Conservation (phyloP, 2,888 invertebrate species). For the Dicyrtomina minuta region DNA sequence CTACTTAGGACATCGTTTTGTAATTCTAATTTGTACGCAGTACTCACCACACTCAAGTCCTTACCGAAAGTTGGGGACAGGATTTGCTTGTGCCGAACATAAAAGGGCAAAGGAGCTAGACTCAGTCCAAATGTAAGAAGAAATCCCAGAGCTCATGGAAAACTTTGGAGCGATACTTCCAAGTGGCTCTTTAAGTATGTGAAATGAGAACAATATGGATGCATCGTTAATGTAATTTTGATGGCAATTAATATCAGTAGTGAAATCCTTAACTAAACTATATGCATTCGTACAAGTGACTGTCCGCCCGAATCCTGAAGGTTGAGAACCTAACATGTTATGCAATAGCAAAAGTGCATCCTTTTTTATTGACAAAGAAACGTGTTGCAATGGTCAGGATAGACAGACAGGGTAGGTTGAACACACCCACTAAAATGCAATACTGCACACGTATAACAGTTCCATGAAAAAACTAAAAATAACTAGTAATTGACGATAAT, state of each 20-base stretch:
- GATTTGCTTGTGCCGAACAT: conserved; percentile 30
- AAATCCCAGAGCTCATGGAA: conserved; percentile 55
- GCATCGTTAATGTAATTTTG: neutral
- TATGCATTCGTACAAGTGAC: neutral
- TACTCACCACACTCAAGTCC: no score
- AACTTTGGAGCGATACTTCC: conserved; percentile 73
- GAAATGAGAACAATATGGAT: no score
- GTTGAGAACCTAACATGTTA: conserved; percentile 5
- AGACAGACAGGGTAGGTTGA: no score
- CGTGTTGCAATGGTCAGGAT: neutral
- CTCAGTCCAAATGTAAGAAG: conserved; percentile 26
- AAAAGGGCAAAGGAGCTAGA: conserved; percentile 20
- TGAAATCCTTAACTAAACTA: neutral
- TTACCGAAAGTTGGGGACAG: conserved; percentile 17
- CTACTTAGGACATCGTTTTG: no score
- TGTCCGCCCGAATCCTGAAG: conserved; percentile 15
- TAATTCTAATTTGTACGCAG: no score
- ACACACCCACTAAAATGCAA: neutral
- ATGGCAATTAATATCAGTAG: neutral
- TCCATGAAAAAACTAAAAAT: no score
- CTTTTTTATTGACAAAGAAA: neutral
- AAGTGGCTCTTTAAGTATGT: conserved; percentile 67
- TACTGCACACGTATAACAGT: no score
- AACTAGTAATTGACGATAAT: no score
- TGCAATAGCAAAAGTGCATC: neutral